Base-by-base conservation (phyloP, 2,113 vertebrate genomes). In the Pelmatolapia mariae region DNA sequence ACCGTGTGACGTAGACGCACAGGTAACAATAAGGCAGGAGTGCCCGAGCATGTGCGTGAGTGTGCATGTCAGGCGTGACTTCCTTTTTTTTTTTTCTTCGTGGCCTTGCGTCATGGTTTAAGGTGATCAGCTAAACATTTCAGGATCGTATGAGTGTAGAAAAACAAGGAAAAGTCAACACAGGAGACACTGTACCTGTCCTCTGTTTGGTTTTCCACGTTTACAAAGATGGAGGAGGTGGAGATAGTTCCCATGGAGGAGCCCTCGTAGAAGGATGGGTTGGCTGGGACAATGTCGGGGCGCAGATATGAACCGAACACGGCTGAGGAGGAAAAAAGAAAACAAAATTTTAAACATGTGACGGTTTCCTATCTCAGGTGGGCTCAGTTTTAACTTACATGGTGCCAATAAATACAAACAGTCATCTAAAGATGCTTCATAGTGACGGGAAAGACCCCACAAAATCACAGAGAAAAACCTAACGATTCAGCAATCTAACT, bases 161-260 rank as follows among this genome's bases (percentile, higher is more conserved):
- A 31, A 82, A n/a, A 95, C 95, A 95, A 95, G 6, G 96, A 96
- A 38, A 68, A 5, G 24, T 3, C 19, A 80, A 73, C 16, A 6
- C 52, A 54, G 43, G 4, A 22, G 6, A 54, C 10, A 90, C 95
- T 2, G 24, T 94, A 97, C 96, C 96, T 95, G 36, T 98, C 96
- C 3, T 96, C 95, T 52, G 97, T 95, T 92, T 96, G 96, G 92
- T 88, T 92, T 71, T 95, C 95, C 92, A 96, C 96, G 63, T 95
- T 96, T 83, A 93, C 96, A 87, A 96, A 98, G 89, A 99, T 95
- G 63, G 98, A 98, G 89, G 98, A 98, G 80, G 97, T 97, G 80
- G 98, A 98, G 95, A 98, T 97, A 66, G 98, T 98, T 85, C 97
- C 97, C 96, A 98, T 95, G 91, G 98, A 99, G 92, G 97, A 96